phyloP scores from a whole-genome alignment of 2,113 vertebrate species.

The Phyllopteryx taeniolatus region DNA sequence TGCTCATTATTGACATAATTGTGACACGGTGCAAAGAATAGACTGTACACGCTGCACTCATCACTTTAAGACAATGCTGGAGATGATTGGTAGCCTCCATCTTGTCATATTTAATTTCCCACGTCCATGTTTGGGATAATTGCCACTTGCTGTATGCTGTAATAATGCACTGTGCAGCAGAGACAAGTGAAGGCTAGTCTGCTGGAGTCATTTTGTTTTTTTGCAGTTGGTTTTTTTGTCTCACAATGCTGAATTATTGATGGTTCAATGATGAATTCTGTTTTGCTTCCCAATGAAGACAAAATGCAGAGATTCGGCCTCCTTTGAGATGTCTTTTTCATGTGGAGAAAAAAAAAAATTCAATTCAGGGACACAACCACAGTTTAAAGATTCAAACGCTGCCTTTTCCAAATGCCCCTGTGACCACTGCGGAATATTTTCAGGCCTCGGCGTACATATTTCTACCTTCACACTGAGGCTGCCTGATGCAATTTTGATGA shows the following conservation, averaged over 20 bases:
- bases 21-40: conserved; percentile 7
- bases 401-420: conserved; percentile 58
- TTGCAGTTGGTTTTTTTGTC: conserved; percentile 25
- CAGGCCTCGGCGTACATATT: conserved; percentile 28
- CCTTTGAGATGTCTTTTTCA: no score
- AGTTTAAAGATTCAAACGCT: conserved; percentile 42
- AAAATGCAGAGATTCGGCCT: neutral
- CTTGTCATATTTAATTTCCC: conserved; percentile 10
- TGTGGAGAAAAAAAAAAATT: conserved; percentile 12
- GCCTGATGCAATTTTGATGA: conserved; percentile 45
- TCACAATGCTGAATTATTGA: conserved; percentile 40
- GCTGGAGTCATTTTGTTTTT: conserved; percentile 14
- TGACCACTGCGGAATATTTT: conserved; percentile 42
- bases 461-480: conserved; percentile 16
- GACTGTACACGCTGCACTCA: neutral
- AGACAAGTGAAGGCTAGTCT: conserved; percentile 11
- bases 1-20: conserved; percentile 5
- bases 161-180: conserved; percentile 7
- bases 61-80: conserved; percentile 17
- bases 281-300: neutral
- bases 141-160: conserved; percentile 5
- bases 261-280: conserved; percentile 15
- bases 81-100: conserved; percentile 14
- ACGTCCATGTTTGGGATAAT: conserved; percentile 1
- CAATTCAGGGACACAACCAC: conserved; percentile 19